Conservation (phyloP, 2,888 invertebrate species). For the Pocota personata region DNA sequence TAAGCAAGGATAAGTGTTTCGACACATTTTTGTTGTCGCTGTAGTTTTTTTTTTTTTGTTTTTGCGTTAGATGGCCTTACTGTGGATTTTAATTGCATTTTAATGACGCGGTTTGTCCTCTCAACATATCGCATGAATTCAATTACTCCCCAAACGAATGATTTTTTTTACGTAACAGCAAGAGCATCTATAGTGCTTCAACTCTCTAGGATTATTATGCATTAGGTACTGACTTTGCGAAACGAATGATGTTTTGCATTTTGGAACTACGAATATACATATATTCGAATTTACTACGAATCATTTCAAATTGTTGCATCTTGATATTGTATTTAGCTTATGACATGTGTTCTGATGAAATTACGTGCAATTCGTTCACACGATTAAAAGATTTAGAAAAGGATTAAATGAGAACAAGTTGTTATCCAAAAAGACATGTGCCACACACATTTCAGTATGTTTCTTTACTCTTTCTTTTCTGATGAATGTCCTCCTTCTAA, state of each 20-base stretch:
- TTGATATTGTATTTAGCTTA: not conserved
- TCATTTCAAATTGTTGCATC: not conserved
- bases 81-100: slow-evolving; percentile 70
- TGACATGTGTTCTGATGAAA: not conserved
- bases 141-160: not conserved
- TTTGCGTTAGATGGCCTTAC: not conserved
- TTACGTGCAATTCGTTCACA: not conserved
- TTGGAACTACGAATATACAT: no score
- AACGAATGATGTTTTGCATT: not conserved
- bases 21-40: slow-evolving; percentile 43
- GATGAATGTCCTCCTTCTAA: no score
- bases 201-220: slow-evolving; percentile 13
- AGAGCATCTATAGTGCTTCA: not conserved
- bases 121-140: slow-evolving; percentile 32
- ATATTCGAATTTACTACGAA: not conserved
- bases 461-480: no score
- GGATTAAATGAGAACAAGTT: no score
- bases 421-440: no score
- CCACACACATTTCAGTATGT: no score
- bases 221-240: not conserved
- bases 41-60: no score
- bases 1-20: slow-evolving; percentile 54
- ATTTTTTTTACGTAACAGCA: slow-evolving; percentile 9
- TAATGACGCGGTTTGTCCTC: slow-evolving; percentile 53
- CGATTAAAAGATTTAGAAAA: not conserved